Base-by-base conservation (phyloP, 1,140 invertebrate species). In the Gonioctena quinquepunctata region DNA sequence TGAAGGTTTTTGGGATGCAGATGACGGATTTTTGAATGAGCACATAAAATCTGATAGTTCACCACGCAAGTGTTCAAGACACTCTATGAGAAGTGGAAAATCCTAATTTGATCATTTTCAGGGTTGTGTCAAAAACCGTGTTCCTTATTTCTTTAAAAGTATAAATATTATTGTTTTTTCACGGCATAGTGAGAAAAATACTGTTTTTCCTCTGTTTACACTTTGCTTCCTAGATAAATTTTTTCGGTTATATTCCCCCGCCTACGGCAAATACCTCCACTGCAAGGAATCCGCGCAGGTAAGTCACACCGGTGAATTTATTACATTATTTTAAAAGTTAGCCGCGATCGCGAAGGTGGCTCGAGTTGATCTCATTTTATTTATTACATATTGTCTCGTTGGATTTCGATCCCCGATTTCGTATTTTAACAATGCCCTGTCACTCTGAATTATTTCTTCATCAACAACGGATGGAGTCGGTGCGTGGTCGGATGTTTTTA, bases 361-460 rank as follows among this genome's bases (percentile, higher is more conserved):
- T 13, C 59, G 59, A 19, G 25, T 61, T 61, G 59, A 49, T 64
- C 61, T 50, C 48, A 26, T 26, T 49, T 64, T 64, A 64, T 64
- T 64, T 64, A 64, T 64, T 64, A 50, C 61, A 23, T 64, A 64
- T 64, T 64, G 61, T 64, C 61, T 64, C 61, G 33, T 1, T 42
- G 21, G 28, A 64, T 64, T 64, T 23, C 61, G 61, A 49, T 49
- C 18, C 21, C 61, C 13, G 22, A 48, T 23, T 49, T 49, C 5
- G 28, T 23, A 64, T 23, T 49, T 50, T 50, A 64, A 64, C 61
- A 64, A 64, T 49, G 26, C 18, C 42, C 6, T 60, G 61, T 64
- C 61, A 23, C 42, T 21, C 33, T 64, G 61, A 64, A 64, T 64
- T 64, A 64, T 64, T 64, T 64, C 61, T 64, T 49, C 49, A 64